Evolutionary conservation across 2,113 vertebrate species (phyloP), one percentile per base, ranked within the genome.

Genomic region (Zapornia atra): DNA sequence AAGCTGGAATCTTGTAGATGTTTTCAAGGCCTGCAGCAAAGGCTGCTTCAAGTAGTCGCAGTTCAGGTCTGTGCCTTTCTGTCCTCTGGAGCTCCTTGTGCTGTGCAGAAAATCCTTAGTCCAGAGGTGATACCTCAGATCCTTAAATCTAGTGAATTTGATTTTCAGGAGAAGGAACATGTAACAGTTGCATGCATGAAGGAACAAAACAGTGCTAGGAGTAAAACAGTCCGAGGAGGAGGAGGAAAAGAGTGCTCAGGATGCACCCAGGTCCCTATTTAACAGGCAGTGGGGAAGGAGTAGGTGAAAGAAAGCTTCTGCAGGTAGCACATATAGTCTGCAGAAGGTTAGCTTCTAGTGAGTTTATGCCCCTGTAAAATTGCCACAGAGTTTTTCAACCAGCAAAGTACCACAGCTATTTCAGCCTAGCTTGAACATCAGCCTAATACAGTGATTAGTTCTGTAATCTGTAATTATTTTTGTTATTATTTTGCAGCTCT

Each of bases 401-500:
- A 73, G 71, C 73, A 63, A 46, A 89, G 34, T n/a, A 38, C 42
- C 82, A 36, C 53, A 15, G 80, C 76, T 36, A 38, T 90, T 92
- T 40, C 87, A 78, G 73, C 61, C 61, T 92, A 5, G 61, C 92
- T 94, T 77, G 79, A 26, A 36, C 66, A 54, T 53, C 65, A 94
- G 21, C 44, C 69, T 48, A 19, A 33, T 34, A 17, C n/a, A 33
- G 48, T 12, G 73, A 36, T 60, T n/a, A 63, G 22, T 38, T 51
- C 19, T 6, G 42, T 70, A 46, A 77, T 82, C 65, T 85, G 68
- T 92, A 60, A 48, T 66, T 3, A 44, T 56, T 60, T 38, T 92
- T 91, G 36, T 92, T 77, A 16, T n/a, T 97, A 25, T 71, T 93
- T 97, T 93, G 38, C 97, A 99, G 99, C 99, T 63, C 98, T 99